Percentiles rank a stretch among this genome's conserved stretches.
phyloP scores from a whole-genome alignment of 2,888 invertebrate genomes.

The Nephrotoma guestfalica region DNA sequence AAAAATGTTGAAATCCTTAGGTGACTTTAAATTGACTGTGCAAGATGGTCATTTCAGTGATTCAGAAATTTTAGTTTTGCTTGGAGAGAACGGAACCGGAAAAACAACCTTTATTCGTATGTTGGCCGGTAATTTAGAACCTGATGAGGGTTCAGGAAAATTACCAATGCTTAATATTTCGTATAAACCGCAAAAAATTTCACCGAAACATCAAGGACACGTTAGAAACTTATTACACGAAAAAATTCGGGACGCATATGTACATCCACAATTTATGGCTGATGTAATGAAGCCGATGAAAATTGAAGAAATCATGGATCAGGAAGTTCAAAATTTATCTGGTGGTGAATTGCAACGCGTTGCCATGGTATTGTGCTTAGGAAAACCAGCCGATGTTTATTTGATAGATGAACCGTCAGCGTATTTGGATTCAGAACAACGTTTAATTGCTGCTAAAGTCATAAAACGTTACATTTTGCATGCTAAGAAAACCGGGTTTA shows the following conservation, averaged over 20 bases:
- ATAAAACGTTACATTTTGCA: conserved; percentile 98
- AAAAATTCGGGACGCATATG: conserved; percentile 92
- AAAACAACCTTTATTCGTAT: conserved; percentile 98
- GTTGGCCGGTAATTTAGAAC: conserved; percentile 89
- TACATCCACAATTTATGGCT: conserved; percentile 95
- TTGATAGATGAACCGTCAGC: conserved; percentile 98
- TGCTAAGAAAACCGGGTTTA: conserved; percentile 98
- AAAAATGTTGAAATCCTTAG: conserved; percentile 71
- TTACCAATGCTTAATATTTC: conserved; percentile 86
- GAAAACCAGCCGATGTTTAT: conserved; percentile 98
- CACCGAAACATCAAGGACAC: conserved; percentile 88
- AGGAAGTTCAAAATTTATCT: conserved; percentile 95
- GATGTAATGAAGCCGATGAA: conserved; percentile 98
- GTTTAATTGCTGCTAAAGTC: conserved; percentile 98
- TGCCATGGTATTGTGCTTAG: conserved; percentile 88
- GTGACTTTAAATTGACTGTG: conserved; percentile 59
- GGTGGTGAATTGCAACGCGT: conserved; percentile 99
- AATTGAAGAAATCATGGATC: conserved; percentile 94
- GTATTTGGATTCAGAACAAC: conserved; percentile 98
- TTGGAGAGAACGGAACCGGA: conserved; percentile 97
- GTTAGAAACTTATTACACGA: conserved; percentile 89
- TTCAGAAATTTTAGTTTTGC: conserved; percentile 94
- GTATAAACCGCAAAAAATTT: conserved; percentile 99
- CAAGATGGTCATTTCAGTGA: conserved; percentile 92
- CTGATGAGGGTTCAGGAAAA: conserved; percentile 52